Base-by-base conservation (phyloP, 2,113 vertebrate genomes). In the Kryptolebias marmoratus region DNA sequence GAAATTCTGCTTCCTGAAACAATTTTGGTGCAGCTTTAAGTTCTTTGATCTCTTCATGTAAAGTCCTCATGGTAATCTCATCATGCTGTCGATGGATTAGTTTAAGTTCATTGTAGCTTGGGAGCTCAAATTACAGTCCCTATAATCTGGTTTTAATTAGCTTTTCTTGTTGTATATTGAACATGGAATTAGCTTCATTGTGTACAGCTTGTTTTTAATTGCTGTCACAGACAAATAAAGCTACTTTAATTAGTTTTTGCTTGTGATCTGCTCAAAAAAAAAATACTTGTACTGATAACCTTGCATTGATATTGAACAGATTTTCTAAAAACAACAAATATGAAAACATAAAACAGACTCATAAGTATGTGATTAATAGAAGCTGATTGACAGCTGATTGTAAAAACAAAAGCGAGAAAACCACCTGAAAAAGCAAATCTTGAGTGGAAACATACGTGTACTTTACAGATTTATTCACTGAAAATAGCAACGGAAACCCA, bases 111-210 rank as follows among this genome's bases (percentile, higher is more conserved):
- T 73, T 87, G 70, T 83, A 64, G 64, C 79, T 76, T 0, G 15
- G 39, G 3, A 79, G 65, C 81, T 72, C 58, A 77, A 81, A 89
- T 84, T 58, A 76, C 74, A 78, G 83, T 70, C 73, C 15, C 53
- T 28, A 47, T 88, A 88, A 90, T 88, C 86, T 79, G 59, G 22
- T 70, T 80, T 80, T 90, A 89, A 89, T 85, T 85, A 74, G 77
- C 77, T 89, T 79, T 88, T 62, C 81, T 65, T 11, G 62, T 79
- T 27, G 70, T 81, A 79, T 74, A 81, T 76, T 83, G 63, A 87
- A 86, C 80, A 75, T 73, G 66, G 82, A 86, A 91, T 89, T 87
- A 85, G 55, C 75, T 87, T 88, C 54, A 88, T 79, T 78, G 81
- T 81, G 72, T 49, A 72, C 74, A 42, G 72, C 73, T 85, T 61